Percentiles rank a stretch among this genome's conserved stretches.
phyloP scores from a whole-genome alignment of 2,888 invertebrate species.

The Meteorus cinctellus region DNA sequence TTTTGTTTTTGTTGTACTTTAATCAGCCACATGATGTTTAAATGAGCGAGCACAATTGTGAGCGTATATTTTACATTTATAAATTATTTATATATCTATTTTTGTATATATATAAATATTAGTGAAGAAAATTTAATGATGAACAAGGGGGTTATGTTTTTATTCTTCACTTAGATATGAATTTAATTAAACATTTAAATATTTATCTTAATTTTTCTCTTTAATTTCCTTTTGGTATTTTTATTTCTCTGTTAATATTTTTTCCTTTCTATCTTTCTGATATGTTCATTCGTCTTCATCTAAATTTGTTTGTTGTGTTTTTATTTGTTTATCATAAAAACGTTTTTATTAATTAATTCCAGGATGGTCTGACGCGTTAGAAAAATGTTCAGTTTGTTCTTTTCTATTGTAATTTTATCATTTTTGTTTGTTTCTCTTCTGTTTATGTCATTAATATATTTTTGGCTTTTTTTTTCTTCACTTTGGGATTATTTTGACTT shows the following conservation, averaged over 20 bases:
- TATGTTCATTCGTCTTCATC: background rate
- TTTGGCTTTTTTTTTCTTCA: too few relatives aligned
- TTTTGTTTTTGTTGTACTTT: constrained; percentile 1
- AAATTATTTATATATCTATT: background rate
- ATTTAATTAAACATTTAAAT: background rate
- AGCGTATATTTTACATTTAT: background rate
- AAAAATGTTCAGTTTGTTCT: background rate
- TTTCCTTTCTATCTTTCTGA: background rate
- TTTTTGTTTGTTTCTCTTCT: background rate
- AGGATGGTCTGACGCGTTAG: constrained; percentile 2
- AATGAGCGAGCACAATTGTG: constrained; percentile 9
- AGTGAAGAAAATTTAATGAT: background rate
- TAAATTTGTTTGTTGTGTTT: background rate
- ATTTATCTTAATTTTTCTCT: background rate
- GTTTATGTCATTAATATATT: background rate
- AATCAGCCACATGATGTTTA: background rate
- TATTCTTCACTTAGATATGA: background rate
- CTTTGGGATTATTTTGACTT: too few relatives aligned
- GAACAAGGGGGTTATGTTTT: background rate
- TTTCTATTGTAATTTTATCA: too few relatives aligned
- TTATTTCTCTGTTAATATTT: background rate
- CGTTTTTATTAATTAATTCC: background rate
- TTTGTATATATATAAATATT: background rate
- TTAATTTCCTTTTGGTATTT: background rate
- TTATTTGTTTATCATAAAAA: background rate